Evolutionary conservation across 2,797 vertebrate genomes (phyloP).

Genomic region (Odontamblyopus lacepedii): DNA sequence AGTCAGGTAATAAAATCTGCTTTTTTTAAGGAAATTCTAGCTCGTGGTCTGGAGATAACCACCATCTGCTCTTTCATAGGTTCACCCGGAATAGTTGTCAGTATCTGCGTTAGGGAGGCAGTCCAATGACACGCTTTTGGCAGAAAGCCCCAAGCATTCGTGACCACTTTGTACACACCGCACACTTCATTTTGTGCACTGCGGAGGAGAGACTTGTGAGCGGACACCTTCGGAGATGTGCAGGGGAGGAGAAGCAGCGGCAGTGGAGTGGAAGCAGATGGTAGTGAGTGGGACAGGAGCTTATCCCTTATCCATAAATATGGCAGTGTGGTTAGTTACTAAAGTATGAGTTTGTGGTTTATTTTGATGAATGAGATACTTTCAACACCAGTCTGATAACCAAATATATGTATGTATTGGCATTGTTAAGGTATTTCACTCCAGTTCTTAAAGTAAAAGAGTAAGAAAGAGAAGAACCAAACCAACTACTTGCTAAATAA

Average conservation of each 20-base stretch:
- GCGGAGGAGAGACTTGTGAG: not conserved
- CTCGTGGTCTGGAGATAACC: constrained; percentile 21
- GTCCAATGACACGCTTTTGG: not conserved
- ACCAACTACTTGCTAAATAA: too few species aligned
- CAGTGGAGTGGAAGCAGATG: constrained; percentile 9
- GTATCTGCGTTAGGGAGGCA: constrained; percentile 6
- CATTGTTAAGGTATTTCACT: too few species aligned
- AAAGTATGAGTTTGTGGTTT: not conserved
- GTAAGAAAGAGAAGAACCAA: too few species aligned
- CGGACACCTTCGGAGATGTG: constrained; percentile 7
- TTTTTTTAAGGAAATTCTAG: constrained; percentile 11
- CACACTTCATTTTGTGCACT: constrained; percentile 9
- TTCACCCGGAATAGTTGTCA: constrained; percentile 9
- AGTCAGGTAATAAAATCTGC: constrained; percentile 19
- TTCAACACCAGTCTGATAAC: too few species aligned
- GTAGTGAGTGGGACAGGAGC: not conserved
- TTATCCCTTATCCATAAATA: constrained; percentile 1
- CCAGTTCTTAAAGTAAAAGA: too few species aligned
- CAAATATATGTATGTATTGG: too few species aligned
- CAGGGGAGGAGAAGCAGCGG: not conserved
- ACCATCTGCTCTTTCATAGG: constrained; percentile 20
- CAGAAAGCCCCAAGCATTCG: constrained; percentile 6
- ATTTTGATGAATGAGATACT: not conserved
- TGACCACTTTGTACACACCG: constrained; percentile 7
- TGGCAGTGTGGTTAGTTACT: not conserved